A percentile compares a stretch with the other conserved stretches of the same genome.
Evolutionary conservation across 2,888 invertebrate genomes (phyloP).

Genomic region (Phengaris alcon): DNA sequence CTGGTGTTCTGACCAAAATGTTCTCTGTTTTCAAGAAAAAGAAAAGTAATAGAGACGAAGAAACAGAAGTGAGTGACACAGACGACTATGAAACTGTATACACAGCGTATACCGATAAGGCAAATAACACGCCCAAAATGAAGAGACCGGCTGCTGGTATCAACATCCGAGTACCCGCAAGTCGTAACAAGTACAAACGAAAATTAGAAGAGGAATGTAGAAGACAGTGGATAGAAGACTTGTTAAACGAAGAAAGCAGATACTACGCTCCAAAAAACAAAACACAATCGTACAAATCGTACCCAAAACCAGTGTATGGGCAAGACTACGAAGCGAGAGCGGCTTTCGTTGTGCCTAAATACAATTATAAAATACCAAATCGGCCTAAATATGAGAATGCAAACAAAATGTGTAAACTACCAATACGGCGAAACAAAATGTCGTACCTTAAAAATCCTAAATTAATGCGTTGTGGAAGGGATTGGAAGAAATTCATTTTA

Average conservation of each 20-base stretch:
- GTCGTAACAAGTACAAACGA: slow-evolving; percentile 41
- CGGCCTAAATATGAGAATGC: slow-evolving; percentile 19
- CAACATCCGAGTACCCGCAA: slow-evolving; percentile 21
- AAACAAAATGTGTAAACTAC: slow-evolving; percentile 31
- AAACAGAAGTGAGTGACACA: slow-evolving; percentile 48
- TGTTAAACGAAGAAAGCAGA: slow-evolving; percentile 47
- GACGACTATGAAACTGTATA: slow-evolving; percentile 58
- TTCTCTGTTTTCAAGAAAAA: slow-evolving; percentile 53
- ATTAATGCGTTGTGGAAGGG: slow-evolving; percentile 48
- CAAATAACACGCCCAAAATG: slow-evolving; percentile 22
- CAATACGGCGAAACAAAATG: slow-evolving; percentile 43
- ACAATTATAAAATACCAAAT: slow-evolving; percentile 10
- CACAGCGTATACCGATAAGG: slow-evolving; percentile 55
- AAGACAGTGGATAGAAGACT: slow-evolving; percentile 55
- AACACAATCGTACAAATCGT: slow-evolving; percentile 29
- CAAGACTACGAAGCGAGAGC: slow-evolving; percentile 52
- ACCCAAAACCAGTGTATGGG: slow-evolving; percentile 38
- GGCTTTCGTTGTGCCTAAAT: slow-evolving; percentile 36
- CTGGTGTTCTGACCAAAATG: slow-evolving; percentile 56
- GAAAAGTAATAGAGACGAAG: slow-evolving; percentile 40
- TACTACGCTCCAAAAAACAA: slow-evolving; percentile 36
- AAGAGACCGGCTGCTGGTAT: not conserved
- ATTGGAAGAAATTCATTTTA: slow-evolving; percentile 55
- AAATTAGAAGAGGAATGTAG: slow-evolving; percentile 62
- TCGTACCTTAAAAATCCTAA: slow-evolving; percentile 57